Percentiles rank a stretch among this genome's conserved stretches.
Evolutionary conservation across 1,140 invertebrate species (phyloP).

Genomic region (Andricus grossulariae): DNA sequence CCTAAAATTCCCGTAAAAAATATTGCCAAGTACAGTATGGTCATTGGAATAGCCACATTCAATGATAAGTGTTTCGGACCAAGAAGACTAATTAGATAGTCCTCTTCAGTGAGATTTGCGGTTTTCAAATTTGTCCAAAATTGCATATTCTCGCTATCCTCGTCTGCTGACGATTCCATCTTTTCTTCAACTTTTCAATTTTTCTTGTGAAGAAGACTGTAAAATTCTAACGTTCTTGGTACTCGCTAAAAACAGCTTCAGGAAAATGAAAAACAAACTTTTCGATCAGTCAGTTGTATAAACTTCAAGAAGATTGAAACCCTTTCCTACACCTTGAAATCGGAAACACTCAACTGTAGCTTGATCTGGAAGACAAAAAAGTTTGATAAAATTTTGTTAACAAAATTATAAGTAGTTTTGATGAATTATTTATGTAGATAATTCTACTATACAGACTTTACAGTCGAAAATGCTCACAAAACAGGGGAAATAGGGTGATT

Average conservation of each 20-base stretch:
- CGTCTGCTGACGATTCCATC: conserved; percentile 39
- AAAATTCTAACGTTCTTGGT: too few relatives aligned
- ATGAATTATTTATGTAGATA: too few relatives aligned
- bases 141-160: conserved; percentile 24
- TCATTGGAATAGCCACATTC: conserved; percentile 79
- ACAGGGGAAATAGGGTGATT: too few relatives aligned
- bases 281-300: neutral
- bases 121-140: conserved; percentile 43
- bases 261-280: neutral
- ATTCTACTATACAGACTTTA: too few relatives aligned
- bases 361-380: neutral
- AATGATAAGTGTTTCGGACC: conserved; percentile 73
- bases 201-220: neutral
- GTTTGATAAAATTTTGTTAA: neutral
- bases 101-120: conserved; percentile 63
- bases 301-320: neutral
- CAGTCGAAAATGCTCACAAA: too few relatives aligned
- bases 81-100: conserved; percentile 67
- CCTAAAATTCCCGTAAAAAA: conserved; percentile 91
- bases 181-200: neutral
- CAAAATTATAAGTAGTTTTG: neutral
- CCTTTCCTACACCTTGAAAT: neutral
- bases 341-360: neutral
- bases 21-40: conserved; percentile 85
- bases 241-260: neutral